Evolutionary conservation across 2,888 invertebrate genomes (phyloP), one percentile per base, ranked within the genome.

Genomic region (Patella caerulea): DNA sequence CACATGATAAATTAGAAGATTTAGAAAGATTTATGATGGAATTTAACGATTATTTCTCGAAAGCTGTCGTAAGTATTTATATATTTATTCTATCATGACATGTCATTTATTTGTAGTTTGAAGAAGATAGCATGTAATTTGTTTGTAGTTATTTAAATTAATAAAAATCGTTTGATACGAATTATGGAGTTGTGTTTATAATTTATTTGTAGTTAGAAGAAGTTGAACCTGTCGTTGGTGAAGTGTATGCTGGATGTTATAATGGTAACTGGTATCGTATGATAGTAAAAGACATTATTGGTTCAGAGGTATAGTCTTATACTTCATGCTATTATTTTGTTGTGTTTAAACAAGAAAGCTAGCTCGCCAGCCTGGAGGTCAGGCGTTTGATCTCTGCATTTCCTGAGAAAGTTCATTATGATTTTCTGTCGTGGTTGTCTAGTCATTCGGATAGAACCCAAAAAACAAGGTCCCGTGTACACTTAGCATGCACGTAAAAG

Each of bases 191-290:
- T 34, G 17, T 72, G 72, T 72, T 52, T 34, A 34, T 24, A 53
- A 59, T 54, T 69, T 54, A 15, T 70, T 75, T 76, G 29, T 24
- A 76, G 79, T n/a, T 82, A 12, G 52, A 71, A 34, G 56, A 70
- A n/a, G 76, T 81, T 1, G 85, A 85, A 24, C 76, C 86, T 14
- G 75, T 79, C 29, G 34, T 77, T 7, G 83, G 83, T 1, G 81
- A 83, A 34, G 69, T 83, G 69, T 86, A 85, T 77, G 86, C 86
- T 45, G 85, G 84, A 14, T 72, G 77, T 11, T 78, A 82, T 56
- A 81, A 79, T 54, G 81, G 78, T 3, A 74, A 81, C 2, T 87
- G 87, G 87, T 83, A 83, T 54, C 77, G 87, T 15, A 80, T 86
- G 15, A 79, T 83, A n/a, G 76, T 84, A 29, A 80, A 77, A 12